Conservation (phyloP, 2,113 vertebrate genomes). For the Vidua chalybeata region DNA sequence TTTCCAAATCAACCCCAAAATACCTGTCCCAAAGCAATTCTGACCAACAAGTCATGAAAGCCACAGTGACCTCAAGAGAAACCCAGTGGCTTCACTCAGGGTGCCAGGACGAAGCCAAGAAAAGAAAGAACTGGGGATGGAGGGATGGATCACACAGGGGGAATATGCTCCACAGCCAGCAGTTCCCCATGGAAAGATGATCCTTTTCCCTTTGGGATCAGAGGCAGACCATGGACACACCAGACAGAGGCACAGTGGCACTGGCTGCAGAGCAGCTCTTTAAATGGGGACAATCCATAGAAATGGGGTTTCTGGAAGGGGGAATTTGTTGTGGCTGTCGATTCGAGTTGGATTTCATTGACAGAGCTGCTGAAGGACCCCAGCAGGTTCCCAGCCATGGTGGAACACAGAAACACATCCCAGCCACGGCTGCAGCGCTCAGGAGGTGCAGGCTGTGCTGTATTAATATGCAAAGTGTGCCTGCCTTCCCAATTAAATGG, state of each 20-base stretch:
- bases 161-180: background rate
- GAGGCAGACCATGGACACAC: background rate
- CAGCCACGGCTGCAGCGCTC: background rate
- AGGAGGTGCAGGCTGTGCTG: constrained; percentile 21
- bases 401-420: background rate
- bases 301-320: background rate
- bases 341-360: background rate
- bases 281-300: background rate
- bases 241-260: background rate
- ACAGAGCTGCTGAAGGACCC: background rate
- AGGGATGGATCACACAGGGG: background rate
- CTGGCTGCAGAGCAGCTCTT: background rate
- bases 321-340: background rate
- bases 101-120: background rate
- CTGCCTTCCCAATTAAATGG: constrained; percentile 72
- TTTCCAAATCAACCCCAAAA: background rate
- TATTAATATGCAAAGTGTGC: constrained; percentile 69
- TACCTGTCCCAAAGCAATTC: background rate
- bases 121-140: background rate
- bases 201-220: background rate
- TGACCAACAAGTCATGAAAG: background rate
- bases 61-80: background rate
- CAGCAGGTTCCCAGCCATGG: background rate
- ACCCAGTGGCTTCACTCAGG: background rate
- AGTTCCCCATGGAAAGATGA: background rate